Conservation (phyloP, 2,797 vertebrate species). For the Ispidina picta region DNA sequence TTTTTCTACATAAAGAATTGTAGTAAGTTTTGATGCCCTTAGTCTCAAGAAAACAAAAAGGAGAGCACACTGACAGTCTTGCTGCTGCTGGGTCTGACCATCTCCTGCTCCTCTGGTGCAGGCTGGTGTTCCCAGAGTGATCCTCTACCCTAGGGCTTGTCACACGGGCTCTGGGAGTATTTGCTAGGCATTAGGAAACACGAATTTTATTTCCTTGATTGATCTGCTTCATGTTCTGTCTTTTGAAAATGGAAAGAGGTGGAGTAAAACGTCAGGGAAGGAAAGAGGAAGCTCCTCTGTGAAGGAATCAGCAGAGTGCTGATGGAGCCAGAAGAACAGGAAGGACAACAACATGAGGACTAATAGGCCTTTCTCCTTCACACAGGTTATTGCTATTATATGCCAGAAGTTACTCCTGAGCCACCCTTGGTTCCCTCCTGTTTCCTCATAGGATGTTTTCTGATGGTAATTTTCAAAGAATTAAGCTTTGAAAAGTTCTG, state of each 20-base stretch:
- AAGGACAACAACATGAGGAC: neutral
- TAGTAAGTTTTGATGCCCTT: neutral
- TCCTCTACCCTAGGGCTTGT: neutral
- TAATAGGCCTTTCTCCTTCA: slow-evolving; percentile 1
- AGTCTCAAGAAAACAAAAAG: neutral
- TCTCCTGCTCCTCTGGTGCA: neutral
- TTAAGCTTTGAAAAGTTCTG: neutral
- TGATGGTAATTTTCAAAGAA: neutral
- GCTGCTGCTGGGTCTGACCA: neutral
- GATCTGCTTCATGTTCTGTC: neutral
- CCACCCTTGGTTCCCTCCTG: neutral
- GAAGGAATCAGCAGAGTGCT: neutral
- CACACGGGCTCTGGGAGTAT: neutral
- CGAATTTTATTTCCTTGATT: neutral
- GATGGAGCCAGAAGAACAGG: slow-evolving; percentile 25
- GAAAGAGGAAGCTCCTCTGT: slow-evolving; percentile 46
- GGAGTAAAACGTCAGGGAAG: neutral
- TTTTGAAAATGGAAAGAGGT: neutral
- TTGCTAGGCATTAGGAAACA: neutral
- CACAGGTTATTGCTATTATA: neutral
- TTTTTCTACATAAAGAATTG: neutral
- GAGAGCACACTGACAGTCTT: neutral
- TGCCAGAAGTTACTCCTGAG: neutral
- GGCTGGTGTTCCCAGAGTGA: neutral
- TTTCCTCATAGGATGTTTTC: neutral